Evolutionary conservation across 2,888 invertebrate species (phyloP).

Genomic region (Hipparchia sbordonii): DNA sequence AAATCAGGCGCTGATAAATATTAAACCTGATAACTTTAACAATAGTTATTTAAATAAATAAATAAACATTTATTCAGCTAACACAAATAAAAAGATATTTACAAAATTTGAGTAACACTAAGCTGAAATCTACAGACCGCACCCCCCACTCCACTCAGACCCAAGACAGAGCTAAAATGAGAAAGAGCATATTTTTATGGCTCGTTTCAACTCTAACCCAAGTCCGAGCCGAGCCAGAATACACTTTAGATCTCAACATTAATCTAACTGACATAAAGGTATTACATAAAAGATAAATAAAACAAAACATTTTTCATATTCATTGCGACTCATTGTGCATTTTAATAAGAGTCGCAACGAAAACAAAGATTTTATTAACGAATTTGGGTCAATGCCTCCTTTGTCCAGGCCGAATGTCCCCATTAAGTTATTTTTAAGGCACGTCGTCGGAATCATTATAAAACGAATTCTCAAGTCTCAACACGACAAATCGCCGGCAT

Average conservation of each 20-base stretch:
- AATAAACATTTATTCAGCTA: too few species aligned
- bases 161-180: too few species aligned
- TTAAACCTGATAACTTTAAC: neutral
- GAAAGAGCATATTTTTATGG: too few species aligned
- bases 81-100: too few species aligned
- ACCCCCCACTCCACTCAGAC: too few species aligned
- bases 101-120: too few species aligned
- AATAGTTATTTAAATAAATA: neutral
- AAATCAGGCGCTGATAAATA: neutral
- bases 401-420: slow-evolving; percentile 33
- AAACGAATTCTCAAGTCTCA: slow-evolving; percentile 27
- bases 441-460: slow-evolving; percentile 30
- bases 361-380: slow-evolving; percentile 27
- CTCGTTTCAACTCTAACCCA: too few species aligned
- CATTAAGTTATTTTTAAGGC: slow-evolving; percentile 37
- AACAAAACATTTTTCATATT: neutral
- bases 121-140: too few species aligned
- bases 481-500: slow-evolving; percentile 30
- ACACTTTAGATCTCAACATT: too few species aligned
- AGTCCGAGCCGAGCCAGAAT: too few species aligned
- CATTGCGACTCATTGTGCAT: neutral
- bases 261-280: too few species aligned
- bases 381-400: slow-evolving; percentile 38
- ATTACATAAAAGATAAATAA: too few species aligned
- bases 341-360: slow-evolving; percentile 18